phyloP scores from a whole-genome alignment of 2,888 invertebrate genomes.

The Phaedon cochleariae region DNA sequence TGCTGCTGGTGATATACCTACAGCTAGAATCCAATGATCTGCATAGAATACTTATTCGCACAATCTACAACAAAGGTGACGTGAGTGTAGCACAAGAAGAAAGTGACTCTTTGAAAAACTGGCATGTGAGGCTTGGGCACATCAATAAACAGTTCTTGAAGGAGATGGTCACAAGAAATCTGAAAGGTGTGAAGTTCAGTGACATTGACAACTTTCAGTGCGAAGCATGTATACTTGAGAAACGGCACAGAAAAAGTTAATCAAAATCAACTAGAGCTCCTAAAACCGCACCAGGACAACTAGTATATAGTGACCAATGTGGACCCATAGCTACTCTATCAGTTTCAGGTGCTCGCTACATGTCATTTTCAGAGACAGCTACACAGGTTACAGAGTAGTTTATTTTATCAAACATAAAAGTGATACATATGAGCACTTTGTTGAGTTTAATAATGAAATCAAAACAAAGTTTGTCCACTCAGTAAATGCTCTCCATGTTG shows the following conservation, averaged over 20 bases:
- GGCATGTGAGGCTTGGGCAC: no score
- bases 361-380: no score
- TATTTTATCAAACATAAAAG: background rate
- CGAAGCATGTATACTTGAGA: conserved; percentile 5
- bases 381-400: background rate
- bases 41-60: background rate
- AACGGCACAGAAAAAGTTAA: background rate
- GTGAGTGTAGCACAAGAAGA: background rate
- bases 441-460: conserved; percentile 1
- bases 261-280: background rate
- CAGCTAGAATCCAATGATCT: background rate
- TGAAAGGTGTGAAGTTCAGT: background rate
- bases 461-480: conserved; percentile 11
- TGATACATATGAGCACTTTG: background rate
- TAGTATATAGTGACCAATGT: background rate
- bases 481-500: conserved; percentile 6
- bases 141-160: background rate
- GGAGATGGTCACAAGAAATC: background rate
- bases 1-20: background rate
- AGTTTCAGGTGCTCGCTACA: no score
- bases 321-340: conserved; percentile 5
- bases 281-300: background rate
- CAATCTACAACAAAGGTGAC: background rate
- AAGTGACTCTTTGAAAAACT: background rate
- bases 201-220: background rate